Evolutionary conservation across 2,888 invertebrate genomes (phyloP), one percentile per base, ranked within the genome.

Genomic region (Spodoptera picta): DNA sequence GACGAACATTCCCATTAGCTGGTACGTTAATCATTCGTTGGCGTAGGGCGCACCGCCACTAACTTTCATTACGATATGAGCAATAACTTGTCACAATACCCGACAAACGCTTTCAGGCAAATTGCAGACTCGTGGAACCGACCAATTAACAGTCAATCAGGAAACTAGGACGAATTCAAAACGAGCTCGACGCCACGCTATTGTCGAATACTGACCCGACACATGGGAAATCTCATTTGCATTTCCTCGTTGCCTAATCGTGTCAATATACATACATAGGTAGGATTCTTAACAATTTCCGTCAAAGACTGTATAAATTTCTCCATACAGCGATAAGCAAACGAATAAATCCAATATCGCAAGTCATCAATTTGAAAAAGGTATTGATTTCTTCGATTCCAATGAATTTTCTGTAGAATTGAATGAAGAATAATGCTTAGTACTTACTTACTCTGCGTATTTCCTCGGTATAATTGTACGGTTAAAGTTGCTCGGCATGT

Each of bases 11-110:
- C 76, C 80, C 77, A 85, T 87, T 84, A 84, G 75, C 70, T 60
- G 71, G 57, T 58, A 62, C 70, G 80, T 79, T 81, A 80, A 83
- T 82, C 79, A 79, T 77, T 52, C 65, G 74, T 58, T 55, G 55
- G 65, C 64, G 73, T 65, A 65, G 65, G 64, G 69, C 45, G 55
- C 68, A 73, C 62, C 48, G 70, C 60, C 59, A 70, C 70, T 71
- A 65, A 75, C 79, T 74, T 82, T 82, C 76, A 83, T 81, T 83
- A 79, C 66, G 72, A 72, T 83, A 83, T 81, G 82, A 82, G 65
- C 75, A 77, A 78, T 79, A 75, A 75, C 74, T 80, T 73, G 73
- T 70, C 75, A 80, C 75, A 80, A 69, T 68, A 61, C 46, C 45
- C 45, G 48, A 42, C 60, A 60, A 67, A 71, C 66, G 69, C 85